phyloP scores from a whole-genome alignment of 2,113 vertebrate species.

The Stigmatopora argus region DNA sequence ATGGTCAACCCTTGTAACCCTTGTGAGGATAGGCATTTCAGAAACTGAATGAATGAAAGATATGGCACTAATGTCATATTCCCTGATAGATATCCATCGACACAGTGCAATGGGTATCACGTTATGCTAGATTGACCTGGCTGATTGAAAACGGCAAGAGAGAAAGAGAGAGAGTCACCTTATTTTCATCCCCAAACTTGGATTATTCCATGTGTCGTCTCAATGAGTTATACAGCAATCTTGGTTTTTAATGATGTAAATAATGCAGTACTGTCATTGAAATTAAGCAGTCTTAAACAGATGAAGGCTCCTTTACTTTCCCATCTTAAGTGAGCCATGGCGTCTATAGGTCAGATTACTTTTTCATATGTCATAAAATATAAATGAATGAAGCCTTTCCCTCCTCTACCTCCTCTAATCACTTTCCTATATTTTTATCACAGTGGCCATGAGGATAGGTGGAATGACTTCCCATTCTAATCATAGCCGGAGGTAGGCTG shows the following conservation, averaged over 20 bases:
- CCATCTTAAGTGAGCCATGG: conserved; percentile 27
- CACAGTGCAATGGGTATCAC: conserved; percentile 36
- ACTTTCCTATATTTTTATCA: conserved; percentile 64
- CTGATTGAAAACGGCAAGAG: conserved; percentile 32
- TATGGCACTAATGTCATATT: conserved; percentile 33
- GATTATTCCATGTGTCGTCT: conserved; percentile 50
- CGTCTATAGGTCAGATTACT: conserved; percentile 65
- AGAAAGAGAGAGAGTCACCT: conserved; percentile 31
- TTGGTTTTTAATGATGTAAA: conserved; percentile 44
- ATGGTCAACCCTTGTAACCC: no score
- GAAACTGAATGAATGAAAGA: neutral
- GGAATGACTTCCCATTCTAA: conserved; percentile 61
- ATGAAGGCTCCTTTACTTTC: conserved; percentile 26
- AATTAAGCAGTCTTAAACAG: conserved; percentile 34
- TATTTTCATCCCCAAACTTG: conserved; percentile 47
- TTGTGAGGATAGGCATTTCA: no score
- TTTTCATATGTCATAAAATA: conserved; percentile 66
- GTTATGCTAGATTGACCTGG: conserved; percentile 45
- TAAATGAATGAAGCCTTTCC: conserved; percentile 60
- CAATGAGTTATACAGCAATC: conserved; percentile 19
- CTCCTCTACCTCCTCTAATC: conserved; percentile 40
- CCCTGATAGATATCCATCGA: conserved; percentile 41
- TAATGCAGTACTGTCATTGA: conserved; percentile 48
- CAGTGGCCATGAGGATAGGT: conserved; percentile 44
- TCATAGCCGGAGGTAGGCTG: conserved; percentile 57